These are phyloP conservation scores for Reticulitermes lucifugus DNA, from an alignment of 2,888 invertebrate species.

Conservation along the genomic window DNA sequence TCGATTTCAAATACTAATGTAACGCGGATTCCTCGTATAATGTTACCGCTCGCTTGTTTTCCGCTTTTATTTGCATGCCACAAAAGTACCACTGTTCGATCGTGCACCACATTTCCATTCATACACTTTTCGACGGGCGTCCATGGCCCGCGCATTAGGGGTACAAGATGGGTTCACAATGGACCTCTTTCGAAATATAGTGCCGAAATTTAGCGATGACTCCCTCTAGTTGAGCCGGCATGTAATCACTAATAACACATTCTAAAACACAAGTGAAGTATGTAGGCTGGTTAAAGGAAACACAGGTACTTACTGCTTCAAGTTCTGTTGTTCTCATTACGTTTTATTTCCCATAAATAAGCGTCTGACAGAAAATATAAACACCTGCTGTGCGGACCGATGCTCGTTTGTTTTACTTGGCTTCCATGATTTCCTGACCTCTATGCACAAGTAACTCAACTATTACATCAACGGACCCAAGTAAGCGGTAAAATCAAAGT, in stretches of 20 bases:
- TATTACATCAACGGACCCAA: constrained; percentile 9
- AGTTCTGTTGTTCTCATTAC: constrained; percentile 52
- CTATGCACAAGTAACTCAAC: neutral
- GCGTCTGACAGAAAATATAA: constrained; percentile 55
- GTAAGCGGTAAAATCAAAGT: constrained; percentile 24
- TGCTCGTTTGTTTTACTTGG: constrained; percentile 48
- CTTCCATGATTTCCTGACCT: constrained; percentile 33
- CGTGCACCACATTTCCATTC: constrained; percentile 19
- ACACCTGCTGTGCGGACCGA: constrained; percentile 54
- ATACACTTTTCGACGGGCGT: constrained; percentile 52
- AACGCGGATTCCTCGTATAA: constrained; percentile 7
- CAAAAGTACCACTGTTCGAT: constrained; percentile 19
- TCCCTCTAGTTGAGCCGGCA: constrained; percentile 39
- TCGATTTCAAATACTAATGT: neutral
- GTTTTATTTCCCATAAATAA: constrained; percentile 55
- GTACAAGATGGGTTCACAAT: constrained; percentile 54
- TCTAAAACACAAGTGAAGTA: constrained; percentile 14
- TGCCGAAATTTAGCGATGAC: constrained; percentile 49
- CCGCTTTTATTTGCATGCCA: neutral
- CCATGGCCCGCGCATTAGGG: constrained; percentile 53
- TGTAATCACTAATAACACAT: constrained; percentile 14
- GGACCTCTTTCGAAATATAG: constrained; percentile 53
- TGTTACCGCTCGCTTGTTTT: neutral
- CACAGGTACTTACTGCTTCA: constrained; percentile 51
- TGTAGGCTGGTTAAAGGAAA: constrained; percentile 16